Evolutionary conservation across 1,140 invertebrate genomes (phyloP), one percentile per base, ranked within the genome.

Genomic region (Nymphalis io): DNA sequence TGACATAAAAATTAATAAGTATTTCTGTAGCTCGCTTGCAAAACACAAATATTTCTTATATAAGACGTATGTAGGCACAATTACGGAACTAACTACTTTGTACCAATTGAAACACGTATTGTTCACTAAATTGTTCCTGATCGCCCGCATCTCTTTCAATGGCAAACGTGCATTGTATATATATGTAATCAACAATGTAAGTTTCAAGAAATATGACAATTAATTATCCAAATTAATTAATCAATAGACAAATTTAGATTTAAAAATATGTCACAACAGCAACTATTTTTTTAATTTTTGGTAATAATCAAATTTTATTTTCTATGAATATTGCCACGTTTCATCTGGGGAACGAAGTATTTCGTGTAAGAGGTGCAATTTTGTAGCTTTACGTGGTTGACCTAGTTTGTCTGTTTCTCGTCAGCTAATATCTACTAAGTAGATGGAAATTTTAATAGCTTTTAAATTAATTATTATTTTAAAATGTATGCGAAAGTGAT

Each of bases 121-220:
- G 58, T 68, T 48, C 44, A 48, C 18, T 68, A 53, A 68, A 68
- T 44, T 59, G 65, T 58, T 67, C 42, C 55, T 67, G 53, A 46
- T 21, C 57, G 65, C 65, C 65, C 65, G 58, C 55, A 68, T 68
- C 42, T 58, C 55, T 38, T 48, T 44, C 58, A 60, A 60, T 40
- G 44, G 20, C 12, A 53, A n/a, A 60, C 18, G 21, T 20, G 58
- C 58, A 38, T 60, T 60, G 40, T 40, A 60, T 20, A 15, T 13
- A 42, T 20, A 60, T 18, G 3, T n/a, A 60, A 15, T 27, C 11
- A 57, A 57, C 53, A 12, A 27, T 57, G 23, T 33, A 57, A n/a
- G n/a, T n/a, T n/a, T n/a, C n/a, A n/a, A n/a, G n/a, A 20, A 20
- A 57, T 15, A 44, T 44, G 3, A 44, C n/a, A 27, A 5, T 27